phyloP scores from a whole-genome alignment of 2,113 vertebrate genomes.

The Parus major region DNA sequence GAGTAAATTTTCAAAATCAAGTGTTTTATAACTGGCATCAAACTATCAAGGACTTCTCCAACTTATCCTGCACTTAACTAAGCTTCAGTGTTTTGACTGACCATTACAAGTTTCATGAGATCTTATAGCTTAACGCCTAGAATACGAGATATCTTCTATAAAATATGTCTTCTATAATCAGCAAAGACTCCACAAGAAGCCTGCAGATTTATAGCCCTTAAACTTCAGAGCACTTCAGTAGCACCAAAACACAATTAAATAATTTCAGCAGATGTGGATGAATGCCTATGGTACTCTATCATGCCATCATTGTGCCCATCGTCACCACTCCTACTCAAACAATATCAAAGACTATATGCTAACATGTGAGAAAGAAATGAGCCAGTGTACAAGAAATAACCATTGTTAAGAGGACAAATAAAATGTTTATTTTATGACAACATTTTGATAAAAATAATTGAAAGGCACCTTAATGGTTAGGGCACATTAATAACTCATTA shows the following conservation, averaged over 20 bases:
- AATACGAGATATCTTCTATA: neutral
- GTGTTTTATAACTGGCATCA: neutral
- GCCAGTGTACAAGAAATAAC: neutral
- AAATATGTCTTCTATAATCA: neutral
- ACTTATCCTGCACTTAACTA: neutral
- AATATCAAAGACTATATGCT: neutral
- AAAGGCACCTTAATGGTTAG: neutral
- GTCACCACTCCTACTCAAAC: neutral
- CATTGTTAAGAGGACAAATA: neutral
- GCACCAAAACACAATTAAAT: neutral
- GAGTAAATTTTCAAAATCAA: neutral
- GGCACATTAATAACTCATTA: neutral
- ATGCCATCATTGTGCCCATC: neutral
- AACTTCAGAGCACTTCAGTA: neutral
- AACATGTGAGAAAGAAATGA: neutral
- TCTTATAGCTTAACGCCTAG: neutral
- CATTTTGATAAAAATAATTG: slow-evolving; percentile 10
- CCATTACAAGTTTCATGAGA: fast-evolving
- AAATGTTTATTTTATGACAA: neutral
- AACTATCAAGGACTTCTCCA: neutral
- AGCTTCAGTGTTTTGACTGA: neutral
- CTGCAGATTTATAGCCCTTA: neutral
- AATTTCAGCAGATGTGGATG: neutral
- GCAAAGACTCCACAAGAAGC: neutral
- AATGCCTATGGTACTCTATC: neutral